Percentiles rank a stretch among this genome's conserved stretches.
These are phyloP conservation scores for Zoanthus sociatus DNA, from an alignment of 92 coral and sea anemone genomes.

Conservation along the genomic window DNA sequence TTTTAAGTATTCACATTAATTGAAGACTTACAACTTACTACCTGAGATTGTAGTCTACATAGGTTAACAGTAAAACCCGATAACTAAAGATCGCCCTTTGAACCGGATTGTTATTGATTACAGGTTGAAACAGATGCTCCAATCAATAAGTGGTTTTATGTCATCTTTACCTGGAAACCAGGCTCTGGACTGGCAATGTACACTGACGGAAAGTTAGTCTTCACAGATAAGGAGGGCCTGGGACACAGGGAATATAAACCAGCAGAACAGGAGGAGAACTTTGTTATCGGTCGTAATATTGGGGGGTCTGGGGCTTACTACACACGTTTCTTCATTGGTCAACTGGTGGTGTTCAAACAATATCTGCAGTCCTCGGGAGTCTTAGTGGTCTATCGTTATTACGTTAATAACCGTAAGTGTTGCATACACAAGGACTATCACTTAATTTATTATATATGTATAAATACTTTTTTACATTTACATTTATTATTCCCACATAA, in stretches of 20 bases:
- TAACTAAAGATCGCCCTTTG: background rate
- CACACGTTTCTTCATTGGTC: slow-evolving; percentile 80
- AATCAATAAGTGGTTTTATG: slow-evolving; percentile 84
- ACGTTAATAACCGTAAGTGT: slow-evolving; percentile 78
- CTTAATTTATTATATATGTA: no score
- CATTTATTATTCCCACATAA: no score
- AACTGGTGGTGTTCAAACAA: slow-evolving; percentile 85
- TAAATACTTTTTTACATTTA: no score
- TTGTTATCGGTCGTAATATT: slow-evolving; percentile 87
- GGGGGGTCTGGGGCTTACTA: slow-evolving; percentile 77
- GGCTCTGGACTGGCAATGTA: slow-evolving; percentile 76
- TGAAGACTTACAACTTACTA: background rate
- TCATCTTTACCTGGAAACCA: slow-evolving; percentile 80
- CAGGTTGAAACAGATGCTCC: slow-evolving; percentile 83
- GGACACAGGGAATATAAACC: slow-evolving; percentile 70
- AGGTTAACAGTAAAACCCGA: no score
- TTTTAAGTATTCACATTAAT: background rate
- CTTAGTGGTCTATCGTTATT: slow-evolving; percentile 73
- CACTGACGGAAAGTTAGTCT: slow-evolving; percentile 70
- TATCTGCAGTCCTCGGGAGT: slow-evolving; percentile 64
- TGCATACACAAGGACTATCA: no score
- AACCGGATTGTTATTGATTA: background rate
- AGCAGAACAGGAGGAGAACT: slow-evolving; percentile 66
- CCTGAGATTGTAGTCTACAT: background rate
- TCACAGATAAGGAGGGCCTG: slow-evolving; percentile 76